These are phyloP conservation scores for Ophion costatus DNA, from an alignment of 2,888 invertebrate species.

Conservation along the genomic window DNA sequence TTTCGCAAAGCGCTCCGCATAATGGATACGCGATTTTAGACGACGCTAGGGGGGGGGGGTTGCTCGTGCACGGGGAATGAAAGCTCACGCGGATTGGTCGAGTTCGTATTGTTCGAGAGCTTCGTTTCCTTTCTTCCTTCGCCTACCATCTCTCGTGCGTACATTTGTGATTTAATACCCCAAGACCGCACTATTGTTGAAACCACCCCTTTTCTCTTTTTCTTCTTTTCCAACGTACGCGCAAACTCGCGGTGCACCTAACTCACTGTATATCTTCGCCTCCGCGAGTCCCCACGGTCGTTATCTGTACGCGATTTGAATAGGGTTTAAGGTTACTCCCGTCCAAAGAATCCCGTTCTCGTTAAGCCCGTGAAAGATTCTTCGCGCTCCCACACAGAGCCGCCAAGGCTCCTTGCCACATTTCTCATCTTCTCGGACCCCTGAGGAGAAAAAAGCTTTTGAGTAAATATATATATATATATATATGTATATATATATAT, in stretches of 20 bases:
- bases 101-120: slow-evolving; percentile 58
- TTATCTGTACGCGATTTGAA: slow-evolving; percentile 75
- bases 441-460: background rate
- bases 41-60: slow-evolving; percentile 4
- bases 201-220: slow-evolving; percentile 63
- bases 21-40: slow-evolving; percentile 17
- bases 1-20: slow-evolving; percentile 37
- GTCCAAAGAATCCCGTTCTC: slow-evolving; percentile 45
- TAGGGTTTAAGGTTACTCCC: slow-evolving; percentile 70
- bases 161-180: slow-evolving; percentile 78
- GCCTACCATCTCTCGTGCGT: slow-evolving; percentile 68
- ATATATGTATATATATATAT: too few species aligned
- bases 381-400: slow-evolving; percentile 6
- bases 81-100: slow-evolving; percentile 50
- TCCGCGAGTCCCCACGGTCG: slow-evolving; percentile 67
- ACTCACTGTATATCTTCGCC: slow-evolving; percentile 47
- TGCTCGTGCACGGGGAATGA: background rate
- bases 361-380: slow-evolving; percentile 46
- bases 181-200: slow-evolving; percentile 74
- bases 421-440: slow-evolving; percentile 3
- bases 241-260: background rate
- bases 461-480: too few species aligned
- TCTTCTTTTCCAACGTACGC: background rate
- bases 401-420: slow-evolving; percentile 9
- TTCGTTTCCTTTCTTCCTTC: slow-evolving; percentile 57